Evolutionary conservation across 1,140 invertebrate species (phyloP).

Genomic region (Diuraphis noxia): DNA sequence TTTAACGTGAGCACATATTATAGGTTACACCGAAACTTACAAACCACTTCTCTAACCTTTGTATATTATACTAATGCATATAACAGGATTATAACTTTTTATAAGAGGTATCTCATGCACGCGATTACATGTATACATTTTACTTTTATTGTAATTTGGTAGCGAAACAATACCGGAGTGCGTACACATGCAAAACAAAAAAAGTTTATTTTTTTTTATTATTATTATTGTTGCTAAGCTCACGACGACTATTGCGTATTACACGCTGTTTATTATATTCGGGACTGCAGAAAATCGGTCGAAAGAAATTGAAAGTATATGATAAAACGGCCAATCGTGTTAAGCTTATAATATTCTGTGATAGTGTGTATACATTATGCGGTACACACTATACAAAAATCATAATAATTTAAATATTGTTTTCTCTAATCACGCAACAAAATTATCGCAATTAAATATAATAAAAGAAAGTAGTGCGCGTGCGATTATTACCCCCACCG

Average conservation of each 20-base stretch:
- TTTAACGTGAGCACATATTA: neutral
- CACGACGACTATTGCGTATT: neutral
- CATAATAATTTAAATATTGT: neutral
- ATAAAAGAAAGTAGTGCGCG: neutral
- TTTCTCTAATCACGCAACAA: neutral
- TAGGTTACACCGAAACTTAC: conserved; percentile 22
- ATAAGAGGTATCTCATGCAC: neutral
- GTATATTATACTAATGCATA: neutral
- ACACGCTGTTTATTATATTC: neutral
- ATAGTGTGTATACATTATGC: neutral
- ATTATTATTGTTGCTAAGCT: neutral
- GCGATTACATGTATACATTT: neutral
- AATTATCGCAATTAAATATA: neutral
- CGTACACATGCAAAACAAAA: neutral
- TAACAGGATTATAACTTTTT: conserved; percentile 26
- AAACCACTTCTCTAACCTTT: conserved; percentile 28
- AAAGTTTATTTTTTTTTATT: neutral
- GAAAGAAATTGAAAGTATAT: neutral
- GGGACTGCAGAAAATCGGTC: neutral
- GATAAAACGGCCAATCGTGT: neutral
- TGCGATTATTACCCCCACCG: neutral
- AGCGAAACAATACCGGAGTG: neutral
- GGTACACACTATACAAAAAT: neutral
- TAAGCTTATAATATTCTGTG: neutral
- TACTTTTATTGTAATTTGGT: conserved; percentile 9